Base-by-base conservation (phyloP, 2,888 invertebrate species). In the Zhuqinia jingwanae region DNA sequence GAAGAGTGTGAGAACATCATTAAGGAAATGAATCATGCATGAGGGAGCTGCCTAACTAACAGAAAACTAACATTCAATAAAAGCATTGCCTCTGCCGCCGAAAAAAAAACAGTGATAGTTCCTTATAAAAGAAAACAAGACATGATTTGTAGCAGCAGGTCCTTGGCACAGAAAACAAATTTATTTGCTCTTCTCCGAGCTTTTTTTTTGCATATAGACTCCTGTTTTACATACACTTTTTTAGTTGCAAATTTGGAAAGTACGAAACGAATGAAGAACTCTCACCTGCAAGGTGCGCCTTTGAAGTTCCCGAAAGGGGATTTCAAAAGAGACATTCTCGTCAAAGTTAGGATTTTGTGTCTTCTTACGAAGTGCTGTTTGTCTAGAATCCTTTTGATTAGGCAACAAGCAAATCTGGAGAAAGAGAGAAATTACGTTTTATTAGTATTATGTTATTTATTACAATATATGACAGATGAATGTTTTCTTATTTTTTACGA, bases 291-390 rank as follows among this genome's bases (percentile, higher is more conserved):
- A 91, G 2, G 92, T 92, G 77, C 93, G 89, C 83, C 92, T 91
- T 82, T 92, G 92, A 0, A 92, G 92, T 87, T 93, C 93, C 77
- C 92, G 91, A 89, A 92, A 92, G 0, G 92, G 91, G 56, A 93
- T 92, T 87, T 93, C 92, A 90, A 93, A 93, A 87, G 92, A 91
- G 89, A 93, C 93, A 63, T 91, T 92, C 89, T 93, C 93, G 86
- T 92, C 92, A 92, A 93, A 93, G 15, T 91, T 90, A 0, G 93
- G 93, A 73, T 92, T 91, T 90, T 93, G 93, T 1, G 93, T 93
- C 90, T 93, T 93, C 77, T 92, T 90, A 90, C 93, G 92, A 30
- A 93, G 93, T 2, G 92, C 91, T 3, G 93, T 93, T 91, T 93
- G 93, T 80, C 92, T 92, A 17, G 92, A 92, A 88, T 92, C 92